These are phyloP conservation scores for Antitype chi DNA, from an alignment of 2,888 invertebrate genomes.

Conservation along the genomic window DNA sequence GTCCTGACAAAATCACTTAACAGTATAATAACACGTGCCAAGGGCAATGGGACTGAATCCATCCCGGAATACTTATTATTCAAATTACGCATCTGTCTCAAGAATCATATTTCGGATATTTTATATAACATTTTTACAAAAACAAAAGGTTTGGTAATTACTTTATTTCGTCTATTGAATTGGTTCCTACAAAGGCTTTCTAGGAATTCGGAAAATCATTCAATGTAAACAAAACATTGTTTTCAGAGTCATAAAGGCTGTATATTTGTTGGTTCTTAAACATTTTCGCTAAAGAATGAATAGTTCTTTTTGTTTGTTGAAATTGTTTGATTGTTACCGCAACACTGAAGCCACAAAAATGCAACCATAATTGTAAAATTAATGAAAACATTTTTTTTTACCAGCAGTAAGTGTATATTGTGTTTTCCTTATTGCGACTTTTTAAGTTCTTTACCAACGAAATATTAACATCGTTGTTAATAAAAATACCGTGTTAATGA, in stretches of 20 bases:
- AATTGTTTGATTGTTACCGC: conserved; percentile 1
- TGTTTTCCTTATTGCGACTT: not conserved
- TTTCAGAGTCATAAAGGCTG: not conserved
- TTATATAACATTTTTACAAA: conserved; percentile 12
- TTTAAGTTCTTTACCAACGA: not conserved
- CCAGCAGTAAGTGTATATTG: not conserved
- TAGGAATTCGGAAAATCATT: conserved; percentile 1
- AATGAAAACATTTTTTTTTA: not conserved
- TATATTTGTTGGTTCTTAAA: not conserved
- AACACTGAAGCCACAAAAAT: conserved; percentile 2
- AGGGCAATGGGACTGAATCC: not conserved
- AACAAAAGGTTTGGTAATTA: conserved; percentile 24
- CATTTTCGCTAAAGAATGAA: not conserved
- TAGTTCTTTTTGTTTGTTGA: not conserved
- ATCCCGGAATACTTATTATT: conserved; percentile 36
- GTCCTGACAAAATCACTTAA: conserved; percentile 7
- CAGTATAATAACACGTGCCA: conserved; percentile 4
- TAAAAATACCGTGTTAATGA: not conserved
- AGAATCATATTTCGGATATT: not conserved
- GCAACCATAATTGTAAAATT: not conserved
- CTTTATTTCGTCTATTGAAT: conserved; percentile 9
- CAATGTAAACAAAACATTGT: conserved; percentile 5
- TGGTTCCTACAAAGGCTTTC: not conserved
- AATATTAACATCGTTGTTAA: not conserved
- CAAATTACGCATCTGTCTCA: conserved; percentile 28